Conservation (phyloP, 2,797 vertebrate genomes). For the Rhinogobio ventralis region DNA sequence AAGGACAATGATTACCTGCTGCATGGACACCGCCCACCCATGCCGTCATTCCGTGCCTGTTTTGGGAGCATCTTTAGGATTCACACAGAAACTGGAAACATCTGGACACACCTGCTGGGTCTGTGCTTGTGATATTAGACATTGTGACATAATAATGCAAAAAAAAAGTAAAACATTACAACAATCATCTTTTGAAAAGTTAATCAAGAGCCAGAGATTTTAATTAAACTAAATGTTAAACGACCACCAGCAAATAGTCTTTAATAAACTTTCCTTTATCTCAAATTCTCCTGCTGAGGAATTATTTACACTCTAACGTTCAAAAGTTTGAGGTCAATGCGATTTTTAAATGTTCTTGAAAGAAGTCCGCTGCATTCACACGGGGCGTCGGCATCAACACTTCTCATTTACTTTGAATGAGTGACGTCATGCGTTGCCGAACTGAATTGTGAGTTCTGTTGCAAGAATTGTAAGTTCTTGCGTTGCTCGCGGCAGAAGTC, state of each 20-base stretch:
- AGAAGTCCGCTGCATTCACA: too few relatives aligned
- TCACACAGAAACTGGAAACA: slow-evolving; percentile 98
- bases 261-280: background rate
- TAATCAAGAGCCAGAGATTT: background rate
- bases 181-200: background rate
- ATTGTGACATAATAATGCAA: background rate
- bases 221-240: background rate
- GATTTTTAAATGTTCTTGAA: background rate
- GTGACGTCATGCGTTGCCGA: too few relatives aligned
- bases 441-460: too few relatives aligned
- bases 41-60: slow-evolving; percentile 97
- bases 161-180: too few relatives aligned
- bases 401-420: too few relatives aligned
- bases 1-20: slow-evolving; percentile 99
- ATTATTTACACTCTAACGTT: background rate
- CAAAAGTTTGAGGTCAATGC: background rate
- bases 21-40: slow-evolving; percentile 94
- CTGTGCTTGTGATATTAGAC: slow-evolving; percentile 4
- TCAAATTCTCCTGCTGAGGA: background rate
- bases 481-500: too few relatives aligned
- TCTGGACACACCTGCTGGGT: slow-evolving; percentile 98
- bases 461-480: too few relatives aligned
- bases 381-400: too few relatives aligned
- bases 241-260: background rate
- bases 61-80: slow-evolving; percentile 98